A percentile compares a stretch with the other conserved stretches of the same genome.
Evolutionary conservation across 2,888 invertebrate genomes (phyloP).

Genomic region (Exocentrus adspersus): DNA sequence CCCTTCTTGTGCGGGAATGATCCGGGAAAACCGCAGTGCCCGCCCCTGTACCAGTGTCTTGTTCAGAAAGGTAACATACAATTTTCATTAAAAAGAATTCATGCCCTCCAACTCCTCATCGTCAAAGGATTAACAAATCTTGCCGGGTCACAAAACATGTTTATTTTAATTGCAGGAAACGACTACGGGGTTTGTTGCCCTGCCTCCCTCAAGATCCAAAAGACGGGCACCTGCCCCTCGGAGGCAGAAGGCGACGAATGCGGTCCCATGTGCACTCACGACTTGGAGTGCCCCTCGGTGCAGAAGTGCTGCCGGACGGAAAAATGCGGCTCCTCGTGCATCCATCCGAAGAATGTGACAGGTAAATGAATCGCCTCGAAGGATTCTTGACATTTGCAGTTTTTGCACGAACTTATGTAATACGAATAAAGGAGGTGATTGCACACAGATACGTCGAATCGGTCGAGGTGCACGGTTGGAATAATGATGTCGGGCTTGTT

Average conservation of each 20-base stretch:
- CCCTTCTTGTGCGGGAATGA: slow-evolving; percentile 86
- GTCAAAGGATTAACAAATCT: too few species aligned
- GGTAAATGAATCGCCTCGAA: slow-evolving; percentile 57
- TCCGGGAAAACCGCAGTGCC: slow-evolving; percentile 85
- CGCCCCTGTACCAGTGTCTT: slow-evolving; percentile 82
- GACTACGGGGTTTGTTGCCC: slow-evolving; percentile 92
- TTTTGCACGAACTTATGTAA: slow-evolving; percentile 26
- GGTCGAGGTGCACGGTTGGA: slow-evolving; percentile 8
- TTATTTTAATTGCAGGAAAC: slow-evolving; percentile 66
- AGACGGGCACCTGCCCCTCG: slow-evolving; percentile 81
- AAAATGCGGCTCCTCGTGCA: slow-evolving; percentile 78
- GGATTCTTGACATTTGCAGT: slow-evolving; percentile 35
- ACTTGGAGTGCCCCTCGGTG: slow-evolving; percentile 83
- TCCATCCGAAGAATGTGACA: slow-evolving; percentile 79
- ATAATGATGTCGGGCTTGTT: slow-evolving; percentile 1
- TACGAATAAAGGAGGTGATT: slow-evolving; percentile 26
- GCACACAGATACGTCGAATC: slow-evolving; percentile 20
- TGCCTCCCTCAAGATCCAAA: slow-evolving; percentile 77
- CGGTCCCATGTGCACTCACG: slow-evolving; percentile 77
- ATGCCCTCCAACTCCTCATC: too few species aligned
- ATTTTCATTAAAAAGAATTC: too few species aligned
- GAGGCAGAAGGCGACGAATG: slow-evolving; percentile 66
- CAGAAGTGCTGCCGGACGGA: slow-evolving; percentile 84
- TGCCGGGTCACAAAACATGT: too few species aligned
- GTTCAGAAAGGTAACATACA: slow-evolving; percentile 73